These are phyloP conservation scores for Achroia grisella DNA, from an alignment of 1,140 invertebrate genomes.

Conservation along the genomic window DNA sequence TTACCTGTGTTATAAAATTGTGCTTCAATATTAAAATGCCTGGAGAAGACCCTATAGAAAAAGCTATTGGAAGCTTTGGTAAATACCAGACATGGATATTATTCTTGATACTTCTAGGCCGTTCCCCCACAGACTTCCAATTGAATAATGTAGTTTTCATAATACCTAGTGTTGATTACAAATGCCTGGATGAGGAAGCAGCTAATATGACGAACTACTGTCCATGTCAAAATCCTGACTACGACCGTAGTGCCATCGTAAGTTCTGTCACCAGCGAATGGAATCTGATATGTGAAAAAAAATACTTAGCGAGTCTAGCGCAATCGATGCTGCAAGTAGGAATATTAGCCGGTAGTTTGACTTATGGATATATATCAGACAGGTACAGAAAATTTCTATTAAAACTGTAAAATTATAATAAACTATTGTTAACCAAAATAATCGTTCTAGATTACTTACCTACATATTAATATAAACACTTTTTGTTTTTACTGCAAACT, in stretches of 20 bases:
- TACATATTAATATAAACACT: too few relatives aligned
- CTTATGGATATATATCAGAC: constrained; percentile 72
- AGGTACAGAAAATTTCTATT: too few relatives aligned
- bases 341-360: constrained; percentile 66
- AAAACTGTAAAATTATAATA: too few relatives aligned
- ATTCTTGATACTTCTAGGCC: constrained; percentile 75
- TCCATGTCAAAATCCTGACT: constrained; percentile 53
- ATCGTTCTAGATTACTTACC: too few relatives aligned
- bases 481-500: too few relatives aligned
- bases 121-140: constrained; percentile 80
- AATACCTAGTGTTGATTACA: constrained; percentile 76
- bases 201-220: constrained; percentile 52
- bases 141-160: constrained; percentile 79
- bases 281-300: constrained; percentile 70
- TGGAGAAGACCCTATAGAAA: constrained; percentile 24
- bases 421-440: too few relatives aligned
- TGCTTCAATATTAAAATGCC: too few relatives aligned
- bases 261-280: constrained; percentile 71
- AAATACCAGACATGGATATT: constrained; percentile 71
- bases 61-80: constrained; percentile 41
- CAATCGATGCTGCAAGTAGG: constrained; percentile 73
- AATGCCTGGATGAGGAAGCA: constrained; percentile 67
- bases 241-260: constrained; percentile 58
- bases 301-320: constrained; percentile 62
- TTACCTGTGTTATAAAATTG: too few relatives aligned